Evolutionary conservation across 2,888 invertebrate species (phyloP), one percentile per base, ranked within the genome.

Genomic region (Pollenia labialis): DNA sequence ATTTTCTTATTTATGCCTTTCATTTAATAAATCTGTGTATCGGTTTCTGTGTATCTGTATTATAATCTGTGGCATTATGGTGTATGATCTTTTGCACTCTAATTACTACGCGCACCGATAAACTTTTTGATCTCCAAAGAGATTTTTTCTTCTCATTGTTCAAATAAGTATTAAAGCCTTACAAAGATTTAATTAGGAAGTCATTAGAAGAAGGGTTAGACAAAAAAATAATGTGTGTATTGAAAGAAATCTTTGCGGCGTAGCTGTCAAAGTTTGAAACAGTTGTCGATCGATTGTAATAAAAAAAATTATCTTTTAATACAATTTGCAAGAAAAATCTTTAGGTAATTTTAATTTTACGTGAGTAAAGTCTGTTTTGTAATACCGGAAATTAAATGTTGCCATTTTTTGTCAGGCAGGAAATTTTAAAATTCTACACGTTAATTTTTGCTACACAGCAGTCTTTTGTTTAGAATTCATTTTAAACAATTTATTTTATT

Each of bases 61-160:
- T 80, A 50, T 80, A 86, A 86, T 79, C 80, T 87, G 42, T 76
- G 83, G 80, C 83, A 87, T 83, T 87, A 75, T 80, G 52, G 66
- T 76, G 86, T 76, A 60, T 83, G 83, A 87, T 87, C 86, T 87
- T 83, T 83, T 83, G 86, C 83, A 87, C 86, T 87, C 80, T 81
- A 83, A 87, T 87, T 87, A 84, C 86, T 72, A 71, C 80, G 44
- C 46, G 40, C 74, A 80, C 58, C 72, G 86, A 87, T 87, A 87
- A 81, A 87, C 83, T 87, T 83, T 72, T 72, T 84, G 83, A 87
- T 84, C 86, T 81, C 60, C 23, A 64, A 50, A 75, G 40, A 68
- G 14, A 64, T 7, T 52, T 76, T 54, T 69, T 48, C n/a, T 64
- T 42, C 62, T 46, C 32, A 40, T 40, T 50, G n/a, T 40, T 32